Evolutionary conservation across 2,113 vertebrate genomes (phyloP).

Genomic region (Ursus arctos): DNA sequence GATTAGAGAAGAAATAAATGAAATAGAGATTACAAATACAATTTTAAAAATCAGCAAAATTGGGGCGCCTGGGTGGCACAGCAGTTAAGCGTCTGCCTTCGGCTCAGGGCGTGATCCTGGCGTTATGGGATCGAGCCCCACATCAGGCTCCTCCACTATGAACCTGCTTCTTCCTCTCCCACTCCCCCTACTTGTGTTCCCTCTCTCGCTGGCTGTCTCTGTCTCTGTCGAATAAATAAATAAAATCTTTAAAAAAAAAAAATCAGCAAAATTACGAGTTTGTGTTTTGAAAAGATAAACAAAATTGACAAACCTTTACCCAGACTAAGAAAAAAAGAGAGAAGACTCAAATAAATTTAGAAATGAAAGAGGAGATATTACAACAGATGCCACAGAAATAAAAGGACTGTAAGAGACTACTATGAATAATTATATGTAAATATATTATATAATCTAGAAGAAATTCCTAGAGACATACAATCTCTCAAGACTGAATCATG

Average conservation of each 20-base stretch:
- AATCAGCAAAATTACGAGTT: not conserved
- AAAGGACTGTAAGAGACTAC: not conserved
- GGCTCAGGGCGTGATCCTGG: too few relatives aligned
- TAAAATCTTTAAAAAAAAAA: too few relatives aligned
- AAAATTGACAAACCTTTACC: not conserved
- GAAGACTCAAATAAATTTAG: conserved; percentile 12
- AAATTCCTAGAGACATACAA: not conserved
- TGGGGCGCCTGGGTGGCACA: too few relatives aligned
- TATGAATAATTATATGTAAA: not conserved
- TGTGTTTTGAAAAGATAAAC: not conserved
- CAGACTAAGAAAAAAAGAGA: not conserved
- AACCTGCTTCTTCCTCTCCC: too few relatives aligned
- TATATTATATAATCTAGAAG: not conserved
- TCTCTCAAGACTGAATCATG: not conserved
- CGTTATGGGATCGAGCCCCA: too few relatives aligned
- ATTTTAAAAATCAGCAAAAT: not conserved
- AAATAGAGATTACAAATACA: not conserved
- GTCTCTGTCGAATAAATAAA: too few relatives aligned
- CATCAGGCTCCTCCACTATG: too few relatives aligned
- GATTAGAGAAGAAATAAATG: not conserved
- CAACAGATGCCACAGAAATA: not conserved
- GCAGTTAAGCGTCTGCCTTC: too few relatives aligned
- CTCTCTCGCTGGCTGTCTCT: too few relatives aligned
- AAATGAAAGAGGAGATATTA: not conserved
- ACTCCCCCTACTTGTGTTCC: too few relatives aligned